Evolutionary conservation across 2,113 vertebrate genomes (phyloP).

Genomic region (Psophia crepitans): DNA sequence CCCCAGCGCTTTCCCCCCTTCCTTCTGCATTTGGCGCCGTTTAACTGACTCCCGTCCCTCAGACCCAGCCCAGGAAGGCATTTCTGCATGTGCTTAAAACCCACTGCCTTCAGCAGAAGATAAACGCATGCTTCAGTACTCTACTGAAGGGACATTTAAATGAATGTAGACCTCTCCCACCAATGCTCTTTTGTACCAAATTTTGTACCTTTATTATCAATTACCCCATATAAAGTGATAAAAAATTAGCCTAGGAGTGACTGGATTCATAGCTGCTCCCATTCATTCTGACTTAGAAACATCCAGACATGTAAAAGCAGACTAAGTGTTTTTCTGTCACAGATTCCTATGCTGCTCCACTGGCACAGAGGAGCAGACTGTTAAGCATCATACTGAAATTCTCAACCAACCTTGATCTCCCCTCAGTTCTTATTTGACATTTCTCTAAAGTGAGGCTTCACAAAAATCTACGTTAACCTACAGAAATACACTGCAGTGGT

Average conservation of each 20-base stretch:
- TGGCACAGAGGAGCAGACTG: accelerated
- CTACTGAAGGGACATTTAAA: neutral
- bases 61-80: neutral
- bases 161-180: neutral
- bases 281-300: neutral
- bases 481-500: neutral
- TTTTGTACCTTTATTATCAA: neutral
- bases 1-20: neutral
- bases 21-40: neutral
- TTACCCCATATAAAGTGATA: neutral
- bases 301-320: neutral
- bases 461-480: neutral
- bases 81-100: neutral
- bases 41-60: neutral
- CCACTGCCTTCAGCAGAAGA: neutral
- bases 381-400: neutral
- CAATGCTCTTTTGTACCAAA: neutral
- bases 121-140: neutral
- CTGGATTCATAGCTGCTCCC: neutral
- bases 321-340: neutral
- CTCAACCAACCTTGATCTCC: neutral
- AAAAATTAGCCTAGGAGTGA: neutral
- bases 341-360: accelerated
- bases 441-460: neutral
- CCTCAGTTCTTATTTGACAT: neutral